Base-by-base conservation (phyloP, 2,888 invertebrate genomes). In the Margaritifera margaritifera region DNA sequence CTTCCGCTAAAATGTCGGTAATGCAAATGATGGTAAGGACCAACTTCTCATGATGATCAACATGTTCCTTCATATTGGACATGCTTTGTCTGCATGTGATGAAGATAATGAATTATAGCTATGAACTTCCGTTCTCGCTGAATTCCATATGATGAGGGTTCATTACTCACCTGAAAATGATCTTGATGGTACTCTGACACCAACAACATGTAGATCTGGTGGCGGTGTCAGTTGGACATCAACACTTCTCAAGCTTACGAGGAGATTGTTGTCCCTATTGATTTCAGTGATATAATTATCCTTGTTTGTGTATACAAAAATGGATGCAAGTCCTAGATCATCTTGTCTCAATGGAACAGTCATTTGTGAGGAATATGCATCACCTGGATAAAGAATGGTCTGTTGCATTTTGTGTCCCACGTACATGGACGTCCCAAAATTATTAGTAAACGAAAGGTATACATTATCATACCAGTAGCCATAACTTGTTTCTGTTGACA, bases 221-320 rank as follows among this genome's bases (percentile, higher is more conserved):
- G 74, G 71, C n/a, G 74, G 64, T 1, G 71, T 71, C 22, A 71
- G 54, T 24, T 54, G 31, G 5, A 71, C 74, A 11, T 68, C 56
- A 19, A 74, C 42, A n/a, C 59, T 56, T 20, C 60, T 55, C n/a
- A 11, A 22, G 42, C 64, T 63, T 8, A 42, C 42, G 27, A 64
- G 6, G 8, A 67, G 2, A 53, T 71, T 71, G 31, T 71, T 71
- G 19, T 57, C 51, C 5, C 5, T 61, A 25, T 67, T 60, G 11
- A 59, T 27, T 61, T 71, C 71, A 22, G 50, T 24, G 27, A 64
- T 31, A 20, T 60, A n/a, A 6, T 27, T 25, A 11, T 42, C 24
- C 5, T 52, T 24, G 56, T 71, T 60, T 6, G 64, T 60, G 2
- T 61, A 11, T 6, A 71, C 67, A 56, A 61, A 67, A 31, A 67